Conservation (phyloP, 2,113 vertebrate genomes). For the Procapra przewalskii region DNA sequence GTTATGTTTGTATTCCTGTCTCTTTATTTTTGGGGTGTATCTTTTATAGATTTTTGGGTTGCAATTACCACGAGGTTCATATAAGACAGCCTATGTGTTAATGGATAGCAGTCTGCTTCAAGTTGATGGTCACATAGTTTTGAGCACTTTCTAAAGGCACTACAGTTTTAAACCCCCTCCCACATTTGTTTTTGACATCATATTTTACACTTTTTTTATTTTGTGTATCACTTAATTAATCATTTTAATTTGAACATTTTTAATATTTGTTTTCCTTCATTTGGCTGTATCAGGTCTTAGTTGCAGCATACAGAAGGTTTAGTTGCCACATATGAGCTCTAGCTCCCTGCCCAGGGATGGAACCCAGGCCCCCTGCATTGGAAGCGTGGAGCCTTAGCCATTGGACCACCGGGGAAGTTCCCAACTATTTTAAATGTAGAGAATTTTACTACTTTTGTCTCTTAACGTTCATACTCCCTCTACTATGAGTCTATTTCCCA, state of each 20-base stretch:
- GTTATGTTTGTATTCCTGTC: background rate
- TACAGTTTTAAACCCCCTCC: background rate
- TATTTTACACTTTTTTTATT: background rate
- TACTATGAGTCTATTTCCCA: no score
- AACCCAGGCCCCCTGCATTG: background rate
- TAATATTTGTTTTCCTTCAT: background rate
- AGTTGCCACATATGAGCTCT: background rate
- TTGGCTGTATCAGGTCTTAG: background rate
- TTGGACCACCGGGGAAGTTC: background rate
- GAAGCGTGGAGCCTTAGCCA: background rate
- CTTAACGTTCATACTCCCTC: background rate
- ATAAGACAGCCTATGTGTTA: background rate
- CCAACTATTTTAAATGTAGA: background rate
- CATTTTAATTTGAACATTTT: background rate
- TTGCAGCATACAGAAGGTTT: background rate
- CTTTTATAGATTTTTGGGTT: background rate
- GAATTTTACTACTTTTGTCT: background rate
- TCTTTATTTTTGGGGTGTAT: background rate
- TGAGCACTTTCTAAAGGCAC: background rate
- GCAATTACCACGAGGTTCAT: background rate
- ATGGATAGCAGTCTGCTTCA: background rate
- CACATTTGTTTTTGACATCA: background rate
- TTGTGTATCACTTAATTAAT: background rate
- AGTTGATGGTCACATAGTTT: background rate
- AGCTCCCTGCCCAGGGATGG: background rate